Percentiles rank a stretch among this genome's conserved stretches.
Evolutionary conservation across 2,113 vertebrate species (phyloP).

Genomic region (Crocuta crocuta): DNA sequence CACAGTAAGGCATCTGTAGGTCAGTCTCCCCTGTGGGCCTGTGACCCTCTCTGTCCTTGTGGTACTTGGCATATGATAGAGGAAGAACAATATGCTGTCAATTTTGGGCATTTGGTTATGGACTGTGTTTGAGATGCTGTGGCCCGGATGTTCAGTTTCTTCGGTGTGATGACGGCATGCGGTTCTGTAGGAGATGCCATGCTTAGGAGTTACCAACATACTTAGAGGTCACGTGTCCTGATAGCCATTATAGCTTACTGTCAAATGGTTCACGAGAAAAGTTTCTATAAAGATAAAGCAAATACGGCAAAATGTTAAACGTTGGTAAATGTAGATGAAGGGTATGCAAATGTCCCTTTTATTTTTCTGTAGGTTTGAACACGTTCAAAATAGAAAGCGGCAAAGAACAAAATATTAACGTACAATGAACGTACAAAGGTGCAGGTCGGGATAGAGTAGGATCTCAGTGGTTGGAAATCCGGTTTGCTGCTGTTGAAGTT

Average conservation of each 20-base stretch:
- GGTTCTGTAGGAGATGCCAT: neutral
- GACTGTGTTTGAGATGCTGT: neutral
- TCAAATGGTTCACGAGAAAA: neutral
- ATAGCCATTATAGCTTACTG: neutral
- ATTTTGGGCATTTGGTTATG: neutral
- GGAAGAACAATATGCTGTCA: neutral
- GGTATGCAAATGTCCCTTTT: neutral
- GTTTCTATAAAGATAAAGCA: neutral
- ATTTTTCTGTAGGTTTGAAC: neutral
- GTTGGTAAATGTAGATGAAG: neutral
- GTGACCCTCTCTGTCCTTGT: neutral
- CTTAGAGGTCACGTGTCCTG: neutral
- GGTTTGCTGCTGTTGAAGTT: neutral
- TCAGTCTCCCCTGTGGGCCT: neutral
- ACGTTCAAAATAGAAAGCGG: neutral
- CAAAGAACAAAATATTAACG: neutral
- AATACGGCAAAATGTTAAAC: neutral
- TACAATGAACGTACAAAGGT: neutral
- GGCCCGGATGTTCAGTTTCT: neutral
- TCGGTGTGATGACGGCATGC: too few relatives aligned
- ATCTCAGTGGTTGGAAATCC: neutral
- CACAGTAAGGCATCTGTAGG: rapidly evolving
- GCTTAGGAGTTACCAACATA: neutral
- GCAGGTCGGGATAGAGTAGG: rapidly evolving
- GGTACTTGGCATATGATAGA: neutral